Evolutionary conservation across 2,888 invertebrate species (phyloP).

Genomic region (Parnassius glacialis): DNA sequence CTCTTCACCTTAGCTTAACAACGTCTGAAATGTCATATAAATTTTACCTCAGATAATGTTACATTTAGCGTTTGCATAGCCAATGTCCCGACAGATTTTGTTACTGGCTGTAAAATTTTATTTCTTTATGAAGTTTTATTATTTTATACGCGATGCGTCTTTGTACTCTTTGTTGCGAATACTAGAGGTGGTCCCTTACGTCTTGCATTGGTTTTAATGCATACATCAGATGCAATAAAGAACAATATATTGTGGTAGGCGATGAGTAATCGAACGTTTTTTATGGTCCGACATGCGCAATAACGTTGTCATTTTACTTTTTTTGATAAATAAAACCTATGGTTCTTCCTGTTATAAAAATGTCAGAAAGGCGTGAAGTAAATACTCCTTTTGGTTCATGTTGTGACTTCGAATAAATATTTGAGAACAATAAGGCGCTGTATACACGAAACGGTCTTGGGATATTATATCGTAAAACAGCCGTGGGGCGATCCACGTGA

Average conservation of each 20-base stretch:
- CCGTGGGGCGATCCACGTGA: slow-evolving; percentile 63
- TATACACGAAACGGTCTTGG: slow-evolving; percentile 37
- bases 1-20: slow-evolving; percentile 29
- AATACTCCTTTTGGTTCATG: slow-evolving; percentile 33
- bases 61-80: slow-evolving; percentile 38
- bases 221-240: slow-evolving; percentile 47
- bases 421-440: slow-evolving; percentile 36
- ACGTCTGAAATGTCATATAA: slow-evolving; percentile 34
- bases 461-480: slow-evolving; percentile 46
- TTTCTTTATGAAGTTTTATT: slow-evolving; percentile 63
- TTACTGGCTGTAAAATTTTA: slow-evolving; percentile 65
- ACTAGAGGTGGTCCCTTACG: slow-evolving; percentile 41
- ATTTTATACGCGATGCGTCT: slow-evolving; percentile 49
- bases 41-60: slow-evolving; percentile 44
- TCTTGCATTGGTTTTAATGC: slow-evolving; percentile 37
- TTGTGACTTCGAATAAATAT: slow-evolving; percentile 29
- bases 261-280: slow-evolving; percentile 64
- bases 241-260: slow-evolving; percentile 56
- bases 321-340: slow-evolving; percentile 44
- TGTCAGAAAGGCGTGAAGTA: slow-evolving; percentile 30
- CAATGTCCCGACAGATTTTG: slow-evolving; percentile 46
- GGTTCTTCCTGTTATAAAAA: slow-evolving; percentile 54
- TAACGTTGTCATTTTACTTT: slow-evolving; percentile 53
- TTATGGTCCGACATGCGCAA: slow-evolving; percentile 48
- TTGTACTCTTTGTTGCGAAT: slow-evolving; percentile 54